These are phyloP conservation scores for Drosophila leonis DNA, from an alignment of 2,888 invertebrate genomes.

Conservation along the genomic window DNA sequence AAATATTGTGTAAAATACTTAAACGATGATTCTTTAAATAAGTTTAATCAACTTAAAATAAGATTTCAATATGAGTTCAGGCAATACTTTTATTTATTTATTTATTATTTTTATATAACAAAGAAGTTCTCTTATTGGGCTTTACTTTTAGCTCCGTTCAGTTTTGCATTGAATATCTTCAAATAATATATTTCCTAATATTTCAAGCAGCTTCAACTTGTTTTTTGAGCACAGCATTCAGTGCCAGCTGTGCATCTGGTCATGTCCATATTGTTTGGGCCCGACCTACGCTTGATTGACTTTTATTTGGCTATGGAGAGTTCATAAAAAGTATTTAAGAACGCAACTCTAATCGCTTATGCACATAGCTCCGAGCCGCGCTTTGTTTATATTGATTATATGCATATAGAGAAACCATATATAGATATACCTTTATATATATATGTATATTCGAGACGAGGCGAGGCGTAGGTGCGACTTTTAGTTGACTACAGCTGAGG, in stretches of 20 bases:
- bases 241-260: neutral
- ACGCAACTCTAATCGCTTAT: constrained; percentile 53
- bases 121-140: too few species aligned
- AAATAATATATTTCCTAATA: neutral
- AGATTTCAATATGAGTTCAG: too few species aligned
- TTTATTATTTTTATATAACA: too few species aligned
- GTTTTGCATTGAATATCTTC: neutral
- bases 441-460: constrained; percentile 6
- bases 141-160: too few species aligned
- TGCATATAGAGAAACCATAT: constrained; percentile 34
- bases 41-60: too few species aligned
- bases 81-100: too few species aligned
- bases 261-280: constrained; percentile 22
- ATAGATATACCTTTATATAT: constrained; percentile 16
- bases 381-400: constrained; percentile 70
- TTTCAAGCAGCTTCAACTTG: neutral
- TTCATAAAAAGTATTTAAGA: constrained; percentile 76
- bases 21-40: too few species aligned
- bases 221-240: neutral
- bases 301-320: constrained; percentile 64
- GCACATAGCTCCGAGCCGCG: constrained; percentile 43
- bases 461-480: constrained; percentile 62
- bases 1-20: too few species aligned
- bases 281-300: constrained; percentile 35
- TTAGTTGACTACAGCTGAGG: constrained; percentile 22